A percentile compares a stretch with the other conserved stretches of the same genome.
Evolutionary conservation across 2,113 vertebrate genomes (phyloP).

Genomic region (Eubucco bourcierii): DNA sequence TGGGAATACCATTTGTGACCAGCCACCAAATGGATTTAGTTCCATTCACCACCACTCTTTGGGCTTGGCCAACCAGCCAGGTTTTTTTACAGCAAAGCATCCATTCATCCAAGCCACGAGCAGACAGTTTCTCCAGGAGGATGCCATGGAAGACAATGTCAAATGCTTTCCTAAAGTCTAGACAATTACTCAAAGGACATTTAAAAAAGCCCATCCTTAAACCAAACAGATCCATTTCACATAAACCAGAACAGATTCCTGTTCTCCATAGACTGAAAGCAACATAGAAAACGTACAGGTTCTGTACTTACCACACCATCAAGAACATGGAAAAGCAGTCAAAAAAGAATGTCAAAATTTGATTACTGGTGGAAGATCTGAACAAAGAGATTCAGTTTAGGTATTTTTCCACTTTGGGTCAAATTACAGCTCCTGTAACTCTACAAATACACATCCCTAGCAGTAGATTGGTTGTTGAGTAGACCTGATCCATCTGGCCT

Average conservation of each 20-base stretch:
- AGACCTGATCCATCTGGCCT: neutral
- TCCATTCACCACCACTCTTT: too few species aligned
- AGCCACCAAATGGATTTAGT: too few species aligned
- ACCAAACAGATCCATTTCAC: neutral
- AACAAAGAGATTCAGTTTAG: neutral
- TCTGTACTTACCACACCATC: neutral
- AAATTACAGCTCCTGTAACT: neutral
- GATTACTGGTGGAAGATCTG: neutral
- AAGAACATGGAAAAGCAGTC: neutral
- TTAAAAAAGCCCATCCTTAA: neutral
- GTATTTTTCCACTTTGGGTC: neutral
- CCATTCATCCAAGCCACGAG: too few species aligned
- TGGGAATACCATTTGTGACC: too few species aligned
- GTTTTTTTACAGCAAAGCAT: too few species aligned
- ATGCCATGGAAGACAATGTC: too few species aligned
- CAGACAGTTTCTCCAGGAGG: too few species aligned
- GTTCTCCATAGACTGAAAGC: neutral
- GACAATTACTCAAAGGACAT: neutral
- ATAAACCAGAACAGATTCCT: neutral
- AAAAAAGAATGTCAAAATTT: neutral
- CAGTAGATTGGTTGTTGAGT: neutral
- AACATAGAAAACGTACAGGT: neutral
- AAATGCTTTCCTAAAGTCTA: too few species aligned
- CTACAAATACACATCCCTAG: neutral
- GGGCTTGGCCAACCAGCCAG: too few species aligned